Base-by-base conservation (phyloP, 2,888 invertebrate species). In the Hyposoter didymator region DNA sequence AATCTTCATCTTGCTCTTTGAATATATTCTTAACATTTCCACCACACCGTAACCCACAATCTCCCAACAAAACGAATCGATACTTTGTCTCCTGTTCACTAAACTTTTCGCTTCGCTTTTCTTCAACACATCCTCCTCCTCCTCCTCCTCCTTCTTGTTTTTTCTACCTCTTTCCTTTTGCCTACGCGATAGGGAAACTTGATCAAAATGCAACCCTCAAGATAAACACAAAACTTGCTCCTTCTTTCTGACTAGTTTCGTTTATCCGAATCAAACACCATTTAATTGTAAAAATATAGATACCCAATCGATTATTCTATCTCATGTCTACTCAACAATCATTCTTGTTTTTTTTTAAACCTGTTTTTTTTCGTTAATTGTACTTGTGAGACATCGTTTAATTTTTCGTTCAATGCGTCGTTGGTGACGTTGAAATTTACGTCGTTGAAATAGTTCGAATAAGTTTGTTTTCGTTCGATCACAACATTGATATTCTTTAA, bases 261-360 rank as follows among this genome's bases (percentile, higher is more conserved):
- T 12, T 76, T 52, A 66, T 67, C 10, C 66, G 62, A 76, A 66
- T 76, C 4, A 52, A 66, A 76, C 49, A 66, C 39, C 52, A 28
- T 76, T 76, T 14, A 49, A 39, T 67, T 67, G 76, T 66, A 66
- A 76, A 76, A 66, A 76, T 76, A 66, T 76, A 66, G 59, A 64
- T 47, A 45, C 49, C 49, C 35, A 47, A 49, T 66, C 35, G 66
- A 66, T 49, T 66, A 76, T 39, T 67, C 39, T 49, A 52, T 22
- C 19, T 67, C 19, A 19, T 17, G 49, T 49, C 19, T 66, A 64
- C 47, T 64, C n/a, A 76, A 75, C 74, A 62, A 75, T 64, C 43
- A 62, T 47, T 73, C 28, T 75, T 19, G 4, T 49, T 76, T 47
- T 76, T n/a, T 39, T 39, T 39, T 35, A 3, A 6, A 59, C 28